phyloP scores from a whole-genome alignment of 2,888 invertebrate species.

The Taphrorychus bicolor region DNA sequence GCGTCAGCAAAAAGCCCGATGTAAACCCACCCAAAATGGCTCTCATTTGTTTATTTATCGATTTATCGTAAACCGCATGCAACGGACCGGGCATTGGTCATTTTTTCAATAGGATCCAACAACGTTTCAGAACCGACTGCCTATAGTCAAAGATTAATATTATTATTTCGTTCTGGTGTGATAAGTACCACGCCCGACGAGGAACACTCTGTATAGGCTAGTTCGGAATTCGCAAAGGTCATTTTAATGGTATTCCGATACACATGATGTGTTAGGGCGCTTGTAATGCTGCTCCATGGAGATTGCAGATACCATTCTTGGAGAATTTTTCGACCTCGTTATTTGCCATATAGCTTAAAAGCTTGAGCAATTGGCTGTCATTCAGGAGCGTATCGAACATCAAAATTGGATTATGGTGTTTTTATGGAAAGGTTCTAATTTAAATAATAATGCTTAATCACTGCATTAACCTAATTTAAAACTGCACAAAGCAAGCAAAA shows the following conservation, averaged over 20 bases:
- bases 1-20: background rate
- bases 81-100: conserved; percentile 22
- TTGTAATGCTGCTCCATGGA: conserved; percentile 24
- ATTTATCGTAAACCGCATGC: conserved; percentile 26
- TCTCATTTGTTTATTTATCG: conserved; percentile 37
- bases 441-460: background rate
- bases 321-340: conserved; percentile 31
- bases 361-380: conserved; percentile 8
- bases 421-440: background rate
- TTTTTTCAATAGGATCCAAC: conserved; percentile 30
- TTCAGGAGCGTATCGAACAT: conserved; percentile 13
- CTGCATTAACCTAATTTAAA: background rate
- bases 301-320: conserved; percentile 26
- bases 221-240: conserved; percentile 52
- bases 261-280: conserved; percentile 37
- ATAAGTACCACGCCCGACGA: conserved; percentile 49
- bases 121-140: conserved; percentile 38
- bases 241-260: conserved; percentile 43
- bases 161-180: conserved; percentile 42
- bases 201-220: conserved; percentile 46
- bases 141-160: conserved; percentile 38
- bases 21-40: conserved; percentile 17
- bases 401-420: conserved; percentile 15
- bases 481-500: background rate
- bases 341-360: conserved; percentile 25